phyloP scores from a whole-genome alignment of 30 jellyfish, hydroid and myxozoan genomes.

The Clytia hemisphaerica region DNA sequence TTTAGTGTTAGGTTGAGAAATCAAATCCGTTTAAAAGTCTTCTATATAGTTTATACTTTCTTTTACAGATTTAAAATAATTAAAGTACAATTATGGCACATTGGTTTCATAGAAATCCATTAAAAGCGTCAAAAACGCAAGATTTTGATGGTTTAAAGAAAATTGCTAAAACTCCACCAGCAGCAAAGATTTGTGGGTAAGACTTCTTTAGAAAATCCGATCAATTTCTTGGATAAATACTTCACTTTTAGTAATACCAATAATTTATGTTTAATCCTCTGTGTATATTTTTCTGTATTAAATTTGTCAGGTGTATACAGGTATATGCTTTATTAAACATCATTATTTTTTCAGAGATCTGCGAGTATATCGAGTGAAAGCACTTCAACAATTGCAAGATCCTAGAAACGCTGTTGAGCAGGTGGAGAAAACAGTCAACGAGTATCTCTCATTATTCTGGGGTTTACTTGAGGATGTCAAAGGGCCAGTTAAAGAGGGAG shows the following conservation, averaged over 20 bases:
- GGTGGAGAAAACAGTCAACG: conserved; percentile 54
- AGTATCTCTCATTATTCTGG: conserved; percentile 55
- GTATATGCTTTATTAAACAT: neutral
- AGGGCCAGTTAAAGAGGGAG: too few relatives aligned
- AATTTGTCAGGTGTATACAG: too few relatives aligned
- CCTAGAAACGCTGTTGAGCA: conserved; percentile 51
- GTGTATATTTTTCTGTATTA: too few relatives aligned
- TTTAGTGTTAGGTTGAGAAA: too few relatives aligned
- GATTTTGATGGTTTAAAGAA: conserved; percentile 69
- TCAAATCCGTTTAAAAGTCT: too few relatives aligned
- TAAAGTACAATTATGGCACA: conserved; percentile 64
- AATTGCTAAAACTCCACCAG: conserved; percentile 60
- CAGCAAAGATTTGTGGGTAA: conserved; percentile 91
- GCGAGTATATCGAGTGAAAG: conserved; percentile 52
- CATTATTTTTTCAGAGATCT: conserved; percentile 42
- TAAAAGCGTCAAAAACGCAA: conserved; percentile 70
- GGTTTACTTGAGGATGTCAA: conserved; percentile 64
- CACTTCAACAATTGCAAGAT: conserved; percentile 49
- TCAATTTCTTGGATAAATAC: too few relatives aligned
- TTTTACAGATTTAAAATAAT: neutral
- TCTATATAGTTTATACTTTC: neutral
- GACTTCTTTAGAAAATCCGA: neutral
- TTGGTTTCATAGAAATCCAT: conserved; percentile 93
- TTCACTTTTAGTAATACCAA: too few relatives aligned
- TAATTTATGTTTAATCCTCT: too few relatives aligned